Evolutionary conservation across 2,113 vertebrate genomes (phyloP), one percentile per base, ranked within the genome.

Genomic region (Acrocephalus arundinaceus): DNA sequence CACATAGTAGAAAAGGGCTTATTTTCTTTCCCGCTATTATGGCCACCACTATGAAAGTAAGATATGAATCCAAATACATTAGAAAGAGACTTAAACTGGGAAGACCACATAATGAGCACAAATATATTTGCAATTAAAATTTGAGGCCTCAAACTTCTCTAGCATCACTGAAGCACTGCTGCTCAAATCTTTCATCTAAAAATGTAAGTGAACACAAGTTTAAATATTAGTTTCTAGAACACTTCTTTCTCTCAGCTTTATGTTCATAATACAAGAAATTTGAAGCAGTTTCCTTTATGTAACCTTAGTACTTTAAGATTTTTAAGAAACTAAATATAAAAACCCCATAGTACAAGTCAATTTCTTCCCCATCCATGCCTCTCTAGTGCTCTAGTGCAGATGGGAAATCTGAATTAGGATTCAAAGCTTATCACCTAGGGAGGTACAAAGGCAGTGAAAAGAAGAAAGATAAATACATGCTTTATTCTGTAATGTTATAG

Each of bases 111-210:
- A 91, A 91, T 28, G 13, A 79, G n/a, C 14, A 61, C 18, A 94
- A 93, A 87, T n/a, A 27, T 9, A 78, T 63, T 46, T 84, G 79
- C 37, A 94, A 79, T 58, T 85, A 70, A 89, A 93, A 90, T 62
- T 2, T 16, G 71, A 81, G 39, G 21, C 30, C 45, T 85, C 45
- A 89, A 55, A 83, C 45, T 66, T 55, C 65, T 65, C 33, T 39
- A 80, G 31, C 4, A 23, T 28, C 43, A 76, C 20, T 27, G 43
- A 72, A 85, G 20, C 31, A 59, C 15, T 61, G 71, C 45, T 65
- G 30, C 11, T 68, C 35, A 59, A 52, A 18, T 19, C 11, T 66
- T 90, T 75, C 1, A 52, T 51, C 17, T 61, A 74, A 74, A 80
- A 87, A 43, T 2, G 0, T 15, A 57, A n/a, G 6, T 23, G 11